Base-by-base conservation (phyloP, 2,797 vertebrate genomes). In the Phylloscopus collybita region DNA sequence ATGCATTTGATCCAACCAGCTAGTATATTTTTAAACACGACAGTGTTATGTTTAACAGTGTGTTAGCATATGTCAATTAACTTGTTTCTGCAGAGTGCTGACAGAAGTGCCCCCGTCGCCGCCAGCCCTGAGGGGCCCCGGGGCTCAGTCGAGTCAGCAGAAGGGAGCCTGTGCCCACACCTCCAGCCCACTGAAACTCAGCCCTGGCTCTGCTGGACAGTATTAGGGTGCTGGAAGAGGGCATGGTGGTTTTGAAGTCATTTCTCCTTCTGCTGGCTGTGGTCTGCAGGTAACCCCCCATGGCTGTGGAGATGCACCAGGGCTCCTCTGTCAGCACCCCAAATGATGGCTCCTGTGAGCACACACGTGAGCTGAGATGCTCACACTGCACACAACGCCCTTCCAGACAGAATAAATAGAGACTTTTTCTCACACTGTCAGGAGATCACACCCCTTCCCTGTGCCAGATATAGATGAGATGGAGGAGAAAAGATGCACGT, bases 61-160 rank as follows among this genome's bases (percentile, higher is more conserved):
- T 74, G 94, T 95, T 95, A 94, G 92, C 93, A 69, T 93, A 82
- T 83, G 92, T 93, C 92, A 95, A 93, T 96, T 95, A 83, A 51
- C 86, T 93, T 59, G 71, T 95, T 96, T 95, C 94, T 2, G 2
- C 67, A 27, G 81, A 83, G 85, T 30, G 90, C 94, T 95, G 95
- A 94, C 90, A 94, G 90, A 85, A 92, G 82, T 92, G 69, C 53
- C 87, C 74, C 75, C 0, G 0, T 74, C 2, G 8, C 66, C 1
- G 1, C 70, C 5, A 3, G 84, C 84, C 90, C 74, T 18, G 3
- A 69, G 74, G 78, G 90, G 67, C 84, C 53, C 59, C 0, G 0
- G 53, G 15, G 64, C 74, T 69, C 11, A 3, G 78, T 70, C 12
- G 1, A 87, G 40, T 76, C 81, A 57, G 75, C 75, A 66, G 78